Evolutionary conservation across 2,113 vertebrate species (phyloP).

Genomic region (Patagioenas fasciata): DNA sequence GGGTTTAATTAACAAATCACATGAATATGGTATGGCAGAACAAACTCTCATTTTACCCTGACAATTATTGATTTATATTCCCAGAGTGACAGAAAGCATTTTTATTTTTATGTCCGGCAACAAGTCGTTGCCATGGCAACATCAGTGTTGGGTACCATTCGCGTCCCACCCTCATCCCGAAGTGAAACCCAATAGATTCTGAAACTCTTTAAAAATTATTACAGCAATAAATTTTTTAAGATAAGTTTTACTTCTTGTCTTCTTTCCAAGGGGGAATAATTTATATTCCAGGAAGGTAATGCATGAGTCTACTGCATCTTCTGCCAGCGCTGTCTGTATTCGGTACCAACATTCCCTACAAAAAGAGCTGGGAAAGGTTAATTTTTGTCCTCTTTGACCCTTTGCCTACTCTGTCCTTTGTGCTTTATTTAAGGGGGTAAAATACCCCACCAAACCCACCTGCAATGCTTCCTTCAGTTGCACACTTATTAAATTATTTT

Average conservation of each 20-base stretch:
- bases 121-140: slow-evolving; percentile 64
- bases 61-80: slow-evolving; percentile 55
- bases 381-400: background rate
- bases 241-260: slow-evolving; percentile 14
- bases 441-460: background rate
- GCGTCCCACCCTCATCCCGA: slow-evolving; percentile 29
- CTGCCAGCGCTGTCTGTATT: background rate
- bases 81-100: slow-evolving; percentile 65
- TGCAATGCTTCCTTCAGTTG: background rate
- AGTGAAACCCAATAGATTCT: slow-evolving; percentile 48
- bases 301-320: background rate
- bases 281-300: background rate
- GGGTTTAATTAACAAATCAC: background rate
- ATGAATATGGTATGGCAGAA: background rate
- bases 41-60: slow-evolving; percentile 6
- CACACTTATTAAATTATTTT: background rate
- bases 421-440: background rate
- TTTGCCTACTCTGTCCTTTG: background rate
- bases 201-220: background rate
- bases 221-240: background rate
- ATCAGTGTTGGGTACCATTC: slow-evolving; percentile 26
- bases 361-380: background rate
- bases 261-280: background rate
- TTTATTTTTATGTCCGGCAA: slow-evolving; percentile 70
- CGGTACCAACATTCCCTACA: background rate